phyloP scores from a whole-genome alignment of 2,113 vertebrate genomes.

The Chrysochloris asiatica region DNA sequence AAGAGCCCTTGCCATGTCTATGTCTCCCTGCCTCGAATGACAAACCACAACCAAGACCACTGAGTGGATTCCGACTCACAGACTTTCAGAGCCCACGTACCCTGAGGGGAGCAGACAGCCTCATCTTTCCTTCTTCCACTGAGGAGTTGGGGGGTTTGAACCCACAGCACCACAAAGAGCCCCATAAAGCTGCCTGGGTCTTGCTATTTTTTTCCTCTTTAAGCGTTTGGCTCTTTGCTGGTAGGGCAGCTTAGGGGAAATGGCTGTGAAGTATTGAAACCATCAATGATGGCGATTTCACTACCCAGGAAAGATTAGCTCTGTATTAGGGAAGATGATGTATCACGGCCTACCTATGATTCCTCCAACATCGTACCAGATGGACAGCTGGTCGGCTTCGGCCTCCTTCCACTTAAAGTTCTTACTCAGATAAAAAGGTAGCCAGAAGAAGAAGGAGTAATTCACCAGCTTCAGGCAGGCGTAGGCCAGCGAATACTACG shows the following conservation, averaged over 20 bases:
- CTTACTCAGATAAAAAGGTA: slow-evolving; percentile 96
- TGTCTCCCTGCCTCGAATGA: no score
- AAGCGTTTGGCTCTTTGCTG: neutral
- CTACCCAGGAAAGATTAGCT: neutral
- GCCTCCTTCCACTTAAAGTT: slow-evolving; percentile 96
- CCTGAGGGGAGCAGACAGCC: no score
- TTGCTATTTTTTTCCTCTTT: no score
- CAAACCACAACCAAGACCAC: no score
- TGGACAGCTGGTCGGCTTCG: slow-evolving; percentile 93
- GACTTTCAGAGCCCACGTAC: no score
- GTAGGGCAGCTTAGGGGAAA: no score
- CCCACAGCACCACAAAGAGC: neutral
- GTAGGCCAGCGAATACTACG: slow-evolving; percentile 95
- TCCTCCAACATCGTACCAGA: slow-evolving; percentile 98
- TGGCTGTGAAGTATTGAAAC: no score
- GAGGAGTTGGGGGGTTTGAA: no score
- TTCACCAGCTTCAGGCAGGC: slow-evolving; percentile 98
- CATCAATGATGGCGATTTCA: neutral
- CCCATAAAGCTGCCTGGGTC: neutral
- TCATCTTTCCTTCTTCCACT: no score
- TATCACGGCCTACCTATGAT: slow-evolving; percentile 89
- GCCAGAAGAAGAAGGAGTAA: slow-evolving; percentile 99
- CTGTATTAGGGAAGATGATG: neutral
- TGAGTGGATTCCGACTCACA: no score
- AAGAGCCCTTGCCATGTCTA: no score